Percentiles rank a stretch among this genome's conserved stretches.
phyloP scores from a whole-genome alignment of 2,797 vertebrate genomes.

The Falco naumanni region DNA sequence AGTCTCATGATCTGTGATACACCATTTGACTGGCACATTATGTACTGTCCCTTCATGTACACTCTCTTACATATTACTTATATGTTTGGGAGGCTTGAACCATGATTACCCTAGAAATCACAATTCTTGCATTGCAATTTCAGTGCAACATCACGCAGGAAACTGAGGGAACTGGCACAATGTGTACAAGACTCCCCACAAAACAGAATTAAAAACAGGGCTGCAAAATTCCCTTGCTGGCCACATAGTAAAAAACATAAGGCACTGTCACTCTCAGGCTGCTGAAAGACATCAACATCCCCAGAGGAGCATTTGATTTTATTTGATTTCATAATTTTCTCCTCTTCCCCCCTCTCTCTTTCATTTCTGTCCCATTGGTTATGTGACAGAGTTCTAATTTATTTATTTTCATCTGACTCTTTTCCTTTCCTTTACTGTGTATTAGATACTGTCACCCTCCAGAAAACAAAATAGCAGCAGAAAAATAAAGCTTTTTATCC shows the following conservation, averaged over 20 bases:
- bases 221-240: background rate
- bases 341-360: background rate
- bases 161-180: background rate
- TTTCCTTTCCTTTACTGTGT: background rate
- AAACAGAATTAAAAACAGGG: background rate
- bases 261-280: background rate
- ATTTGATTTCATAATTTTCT: background rate
- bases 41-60: background rate
- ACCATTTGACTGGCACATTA: background rate
- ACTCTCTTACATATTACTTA: background rate
- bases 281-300: background rate
- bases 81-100: background rate
- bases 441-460: constrained; percentile 24
- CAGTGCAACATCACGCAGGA: background rate
- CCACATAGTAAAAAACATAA: background rate
- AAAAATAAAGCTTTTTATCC: constrained; percentile 9
- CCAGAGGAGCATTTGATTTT: background rate
- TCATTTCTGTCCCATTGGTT: background rate
- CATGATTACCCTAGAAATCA: background rate
- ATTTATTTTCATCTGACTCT: background rate
- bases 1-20: background rate
- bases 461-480: constrained; percentile 16
- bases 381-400: background rate
- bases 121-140: background rate
- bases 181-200: background rate